Base-by-base conservation (phyloP, 2,888 invertebrate genomes). In the Acanthosoma haemorrhoidale region DNA sequence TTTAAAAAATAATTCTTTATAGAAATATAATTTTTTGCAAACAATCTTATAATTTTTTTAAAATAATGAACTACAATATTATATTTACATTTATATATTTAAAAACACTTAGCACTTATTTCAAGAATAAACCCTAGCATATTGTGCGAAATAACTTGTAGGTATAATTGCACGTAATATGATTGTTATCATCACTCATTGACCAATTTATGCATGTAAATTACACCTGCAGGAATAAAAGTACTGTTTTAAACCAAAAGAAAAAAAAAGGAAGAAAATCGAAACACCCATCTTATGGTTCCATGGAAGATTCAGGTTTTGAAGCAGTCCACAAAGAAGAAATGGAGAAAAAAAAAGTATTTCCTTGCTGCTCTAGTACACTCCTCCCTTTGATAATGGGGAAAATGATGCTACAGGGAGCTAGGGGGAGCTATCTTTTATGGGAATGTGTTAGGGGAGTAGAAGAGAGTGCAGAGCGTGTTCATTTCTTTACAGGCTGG, bases 11-110 rank as follows among this genome's bases (percentile, higher is more conserved):
- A 15, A 29, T 38, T 36, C n/a, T 63, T 39, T 9, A 39, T 16
- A 64, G 41, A 64, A 64, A 64, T 64, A 64, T 64, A 64, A 29
- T 15, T 29, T 25, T 9, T 41, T 29, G 29, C 16, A 1, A 16
- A 41, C 16, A 41, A n/a, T 15, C n/a, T n/a, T 15, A 32, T 61
- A 25, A n/a, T 2, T 41, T 41, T 41, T 29, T 15, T 41, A 41
- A 25, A 41, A 29, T 8, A 36, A 13, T 36, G 29, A 25, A 64
- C 64, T 64, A 64, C 41, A 2, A 15, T 64, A 64, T 41, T 6
- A 16, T 64, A 64, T 64, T 15, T 64, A 64, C 64, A 64, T 29
- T 4, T 29, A 15, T 21, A 9, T 34, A 32, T n/a, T 31, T 59
- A 2, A 25, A 34, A 59, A 59, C 16, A 29, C 29, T 21, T 51